These are phyloP conservation scores for Eulimnadia texana DNA, from an alignment of 1,140 invertebrate species.

Conservation along the genomic window DNA sequence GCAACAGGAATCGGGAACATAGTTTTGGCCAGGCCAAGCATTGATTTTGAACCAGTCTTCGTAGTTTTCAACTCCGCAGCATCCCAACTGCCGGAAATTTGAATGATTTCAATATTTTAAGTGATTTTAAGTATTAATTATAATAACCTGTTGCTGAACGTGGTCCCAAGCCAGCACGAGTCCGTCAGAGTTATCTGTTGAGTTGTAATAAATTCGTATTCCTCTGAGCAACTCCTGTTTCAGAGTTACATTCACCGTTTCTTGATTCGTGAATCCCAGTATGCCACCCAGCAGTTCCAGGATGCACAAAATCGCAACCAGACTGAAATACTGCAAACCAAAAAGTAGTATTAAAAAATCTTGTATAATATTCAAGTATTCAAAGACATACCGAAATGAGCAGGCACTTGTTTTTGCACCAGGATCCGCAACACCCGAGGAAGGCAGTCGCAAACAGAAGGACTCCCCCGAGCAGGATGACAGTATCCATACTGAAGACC, in stretches of 20 bases:
- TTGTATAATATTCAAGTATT: background rate
- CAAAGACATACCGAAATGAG: conserved; percentile 43
- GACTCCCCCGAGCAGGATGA: conserved; percentile 49
- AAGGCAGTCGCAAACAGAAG: conserved; percentile 56
- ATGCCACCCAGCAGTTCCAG: conserved; percentile 61
- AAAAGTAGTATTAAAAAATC: background rate
- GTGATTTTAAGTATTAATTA: conserved; percentile 4
- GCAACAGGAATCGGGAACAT: conserved; percentile 69
- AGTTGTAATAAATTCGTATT: conserved; percentile 50
- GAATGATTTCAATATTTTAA: background rate
- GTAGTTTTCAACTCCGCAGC: conserved; percentile 68
- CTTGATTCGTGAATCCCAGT: conserved; percentile 58
- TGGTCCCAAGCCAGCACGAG: conserved; percentile 50
- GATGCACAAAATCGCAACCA: conserved; percentile 63
- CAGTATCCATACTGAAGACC: conserved; percentile 47
- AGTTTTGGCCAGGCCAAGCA: conserved; percentile 53
- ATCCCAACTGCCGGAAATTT: conserved; percentile 45
- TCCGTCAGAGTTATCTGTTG: conserved; percentile 39
- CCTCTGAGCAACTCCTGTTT: conserved; percentile 49
- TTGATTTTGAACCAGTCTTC: conserved; percentile 70
- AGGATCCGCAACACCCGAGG: conserved; percentile 64
- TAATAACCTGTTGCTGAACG: conserved; percentile 47
- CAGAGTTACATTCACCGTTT: conserved; percentile 44
- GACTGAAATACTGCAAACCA: conserved; percentile 53
- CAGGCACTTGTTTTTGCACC: conserved; percentile 61